phyloP scores from a whole-genome alignment of 2,888 invertebrate species.

The Agriopis leucophaearia region DNA sequence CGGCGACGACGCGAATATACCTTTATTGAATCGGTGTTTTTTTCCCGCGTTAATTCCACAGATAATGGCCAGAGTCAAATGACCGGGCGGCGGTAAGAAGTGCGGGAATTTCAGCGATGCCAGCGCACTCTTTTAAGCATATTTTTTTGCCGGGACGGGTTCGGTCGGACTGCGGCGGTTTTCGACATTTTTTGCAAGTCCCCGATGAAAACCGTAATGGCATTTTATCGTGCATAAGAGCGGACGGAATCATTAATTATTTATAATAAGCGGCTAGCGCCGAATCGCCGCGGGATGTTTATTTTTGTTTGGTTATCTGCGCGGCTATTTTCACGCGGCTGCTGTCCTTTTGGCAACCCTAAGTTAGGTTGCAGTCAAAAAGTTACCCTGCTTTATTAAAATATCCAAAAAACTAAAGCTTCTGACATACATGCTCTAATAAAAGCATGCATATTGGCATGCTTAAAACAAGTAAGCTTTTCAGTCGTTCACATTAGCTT shows the following conservation, averaged over 20 bases:
- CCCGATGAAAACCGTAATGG: conserved; percentile 85
- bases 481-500: no score
- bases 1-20: conserved; percentile 74
- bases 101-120: conserved; percentile 83
- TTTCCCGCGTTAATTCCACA: conserved; percentile 82
- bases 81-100: conserved; percentile 80
- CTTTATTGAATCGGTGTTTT: conserved; percentile 79
- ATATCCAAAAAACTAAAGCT: no score
- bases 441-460: no score
- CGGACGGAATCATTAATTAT: conserved; percentile 85
- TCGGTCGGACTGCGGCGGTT: conserved; percentile 77
- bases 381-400: background rate
- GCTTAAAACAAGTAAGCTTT: no score
- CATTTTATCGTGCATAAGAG: conserved; percentile 86
- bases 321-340: conserved; percentile 59
- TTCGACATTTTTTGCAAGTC: conserved; percentile 79
- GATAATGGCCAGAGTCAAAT: conserved; percentile 85
- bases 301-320: conserved; percentile 61
- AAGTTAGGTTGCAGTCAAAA: background rate
- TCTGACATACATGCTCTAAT: no score
- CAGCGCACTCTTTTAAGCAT: conserved; percentile 81
- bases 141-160: conserved; percentile 76
- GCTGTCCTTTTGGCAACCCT: conserved; percentile 11
- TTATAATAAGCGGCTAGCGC: conserved; percentile 85
- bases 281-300: conserved; percentile 74